Base-by-base conservation (phyloP, 92 coral and sea anemone species). In the Bergia puertoricense region DNA sequence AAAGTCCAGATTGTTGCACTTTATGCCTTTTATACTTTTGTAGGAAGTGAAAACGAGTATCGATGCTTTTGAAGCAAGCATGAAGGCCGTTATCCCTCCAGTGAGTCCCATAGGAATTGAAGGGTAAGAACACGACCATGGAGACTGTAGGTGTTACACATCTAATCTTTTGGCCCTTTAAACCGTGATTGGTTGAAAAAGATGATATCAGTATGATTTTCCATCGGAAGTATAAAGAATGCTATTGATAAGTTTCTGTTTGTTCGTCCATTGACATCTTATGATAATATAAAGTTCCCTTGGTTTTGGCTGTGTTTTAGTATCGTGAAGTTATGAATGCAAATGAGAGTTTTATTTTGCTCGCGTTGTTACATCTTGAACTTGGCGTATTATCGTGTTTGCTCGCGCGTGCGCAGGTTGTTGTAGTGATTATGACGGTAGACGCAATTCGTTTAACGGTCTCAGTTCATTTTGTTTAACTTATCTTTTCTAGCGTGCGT, bases 11-110 rank as follows among this genome's bases (percentile, higher is more conserved):
- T 18, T 46, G 22, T 45, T 30, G 3, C 20, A 11, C 3, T 9
- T 46, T 20, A 30, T 8, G 3, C 14, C 37, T 16, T 11, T 57
- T 5, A 6, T 30, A 54, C 16, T 79, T 71, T 66, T 69, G 18
- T 78, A 97, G 99, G 99, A 97, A 72, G 98, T 95, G 42, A 94
- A 95, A 82, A 91, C 89, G 38, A 93, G 94, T 41, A 97, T 97
- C 82, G 93, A 94, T 77, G 91, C 94, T 10, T 97, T 97, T 90
- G 99, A 97, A 89, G 96, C 96, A 40, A 92, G 96, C 77, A 80
- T 97, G 92, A 92, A 91, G 62, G 96, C 98, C 3, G 93, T 89
- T 43, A 94, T 97, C 18, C 97, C 99, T 48, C 93, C 97, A 30
- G 93, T 91, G 62, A 91, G 94, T 81, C 95, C 98, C 20, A 92